Conservation (phyloP, 2,797 vertebrate genomes). For the Lophotriccus pileatus region DNA sequence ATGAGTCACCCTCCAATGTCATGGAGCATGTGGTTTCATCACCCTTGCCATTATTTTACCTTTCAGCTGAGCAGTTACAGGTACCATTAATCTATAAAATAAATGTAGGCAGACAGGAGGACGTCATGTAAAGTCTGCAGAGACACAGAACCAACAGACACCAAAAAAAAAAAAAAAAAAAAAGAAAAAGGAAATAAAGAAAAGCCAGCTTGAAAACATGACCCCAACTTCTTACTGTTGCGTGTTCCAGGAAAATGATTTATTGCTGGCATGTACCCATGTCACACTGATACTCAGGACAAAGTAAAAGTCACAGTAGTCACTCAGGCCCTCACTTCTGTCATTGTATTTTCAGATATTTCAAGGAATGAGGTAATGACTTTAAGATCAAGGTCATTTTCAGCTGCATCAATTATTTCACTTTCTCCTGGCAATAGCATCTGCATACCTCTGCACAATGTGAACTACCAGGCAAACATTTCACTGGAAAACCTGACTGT, state of each 20-base stretch:
- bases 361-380: conserved; percentile 76
- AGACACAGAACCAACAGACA: conserved; percentile 36
- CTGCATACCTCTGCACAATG: conserved; percentile 71
- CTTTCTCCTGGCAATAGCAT: conserved; percentile 75
- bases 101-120: conserved; percentile 39
- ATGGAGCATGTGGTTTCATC: background rate
- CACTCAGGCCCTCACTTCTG: conserved; percentile 70
- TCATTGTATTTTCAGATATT: conserved; percentile 74
- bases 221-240: conserved; percentile 51
- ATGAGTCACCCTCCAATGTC: conserved; percentile 33
- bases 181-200: conserved; percentile 66
- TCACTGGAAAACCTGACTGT: conserved; percentile 73
- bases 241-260: conserved; percentile 21
- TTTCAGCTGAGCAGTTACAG: conserved; percentile 53
- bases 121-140: conserved; percentile 41
- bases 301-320: conserved; percentile 66
- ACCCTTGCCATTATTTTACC: conserved; percentile 48
- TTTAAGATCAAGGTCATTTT: conserved; percentile 77
- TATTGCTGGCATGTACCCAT: conserved; percentile 67
- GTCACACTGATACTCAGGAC: conserved; percentile 60
- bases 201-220: conserved; percentile 66
- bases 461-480: conserved; percentile 39
- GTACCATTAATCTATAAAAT: conserved; percentile 67
- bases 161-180: background rate
- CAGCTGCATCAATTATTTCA: conserved; percentile 76